Conservation (phyloP, 1,140 invertebrate genomes). For the Meloidogyne floridensis region DNA sequence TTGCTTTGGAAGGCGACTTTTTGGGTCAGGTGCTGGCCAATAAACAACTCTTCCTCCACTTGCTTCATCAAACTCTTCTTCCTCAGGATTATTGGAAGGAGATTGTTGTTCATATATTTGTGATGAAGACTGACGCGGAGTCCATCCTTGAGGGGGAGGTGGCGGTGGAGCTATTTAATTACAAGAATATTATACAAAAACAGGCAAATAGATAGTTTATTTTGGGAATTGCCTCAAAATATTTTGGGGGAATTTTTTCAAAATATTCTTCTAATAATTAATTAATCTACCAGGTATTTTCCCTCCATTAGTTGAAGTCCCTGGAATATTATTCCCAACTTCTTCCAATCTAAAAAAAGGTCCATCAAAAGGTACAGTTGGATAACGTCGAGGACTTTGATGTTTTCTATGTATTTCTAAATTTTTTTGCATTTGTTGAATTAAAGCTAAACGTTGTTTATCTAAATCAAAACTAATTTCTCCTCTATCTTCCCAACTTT, state of each 20-base stretch:
- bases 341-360: slow-evolving; percentile 62
- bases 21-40: slow-evolving; percentile 58
- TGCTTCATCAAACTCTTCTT: slow-evolving; percentile 7
- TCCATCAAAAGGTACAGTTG: slow-evolving; percentile 56
- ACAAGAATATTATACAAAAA: neutral
- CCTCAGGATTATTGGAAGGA: neutral
- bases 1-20: slow-evolving; percentile 30
- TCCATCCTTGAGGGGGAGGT: slow-evolving; percentile 12
- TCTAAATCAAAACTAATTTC: neutral
- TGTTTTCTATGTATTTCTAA: slow-evolving; percentile 48
- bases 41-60: slow-evolving; percentile 43
- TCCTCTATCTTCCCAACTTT: slow-evolving; percentile 9
- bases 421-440: slow-evolving; percentile 57
- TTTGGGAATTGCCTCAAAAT: neutral
- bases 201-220: neutral
- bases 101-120: neutral
- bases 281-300: neutral
- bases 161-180: neutral
- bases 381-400: slow-evolving; percentile 29
- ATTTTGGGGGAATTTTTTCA: slow-evolving; percentile 1
- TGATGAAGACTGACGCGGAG: neutral
- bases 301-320: neutral
- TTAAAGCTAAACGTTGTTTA: slow-evolving; percentile 10
- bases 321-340: slow-evolving; percentile 34
- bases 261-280: neutral